Evolutionary conservation across 1,140 invertebrate species (phyloP).

Genomic region (Portunus trituberculatus): DNA sequence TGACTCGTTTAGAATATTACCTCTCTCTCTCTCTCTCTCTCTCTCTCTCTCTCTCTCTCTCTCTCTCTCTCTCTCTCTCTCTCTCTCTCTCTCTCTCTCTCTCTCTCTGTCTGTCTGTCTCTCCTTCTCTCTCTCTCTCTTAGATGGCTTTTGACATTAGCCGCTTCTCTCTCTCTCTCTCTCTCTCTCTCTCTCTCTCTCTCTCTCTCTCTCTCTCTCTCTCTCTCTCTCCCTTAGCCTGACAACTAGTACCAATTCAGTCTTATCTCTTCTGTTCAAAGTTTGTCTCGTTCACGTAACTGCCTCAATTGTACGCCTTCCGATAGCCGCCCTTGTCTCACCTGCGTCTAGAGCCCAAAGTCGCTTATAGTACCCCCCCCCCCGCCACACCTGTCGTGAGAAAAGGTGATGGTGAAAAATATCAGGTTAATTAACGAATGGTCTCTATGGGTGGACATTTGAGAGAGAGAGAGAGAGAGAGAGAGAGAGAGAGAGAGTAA

Average conservation of each 20-base stretch:
- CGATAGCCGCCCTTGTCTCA: neutral
- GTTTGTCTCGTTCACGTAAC: neutral
- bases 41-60: constrained; percentile 35
- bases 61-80: constrained; percentile 34
- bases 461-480: constrained; percentile 3
- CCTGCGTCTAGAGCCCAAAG: neutral
- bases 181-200: neutral
- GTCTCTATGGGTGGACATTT: neutral
- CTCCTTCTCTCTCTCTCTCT: no score
- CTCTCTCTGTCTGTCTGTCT: neutral
- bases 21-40: constrained; percentile 2
- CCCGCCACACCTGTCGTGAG: neutral
- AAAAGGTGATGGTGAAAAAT: neutral
- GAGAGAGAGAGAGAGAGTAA: neutral
- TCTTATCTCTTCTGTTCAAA: neutral
- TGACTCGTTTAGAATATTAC: constrained; percentile 8
- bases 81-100: constrained; percentile 34
- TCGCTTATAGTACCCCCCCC: neutral
- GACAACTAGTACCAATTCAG: neutral
- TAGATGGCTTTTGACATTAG: neutral
- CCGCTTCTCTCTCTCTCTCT: neutral
- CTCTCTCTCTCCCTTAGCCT: neutral
- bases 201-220: neutral
- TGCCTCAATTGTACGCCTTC: neutral
- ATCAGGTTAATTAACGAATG: neutral